Base-by-base conservation (phyloP, 2,797 vertebrate genomes). In the Sus cebifrons region DNA sequence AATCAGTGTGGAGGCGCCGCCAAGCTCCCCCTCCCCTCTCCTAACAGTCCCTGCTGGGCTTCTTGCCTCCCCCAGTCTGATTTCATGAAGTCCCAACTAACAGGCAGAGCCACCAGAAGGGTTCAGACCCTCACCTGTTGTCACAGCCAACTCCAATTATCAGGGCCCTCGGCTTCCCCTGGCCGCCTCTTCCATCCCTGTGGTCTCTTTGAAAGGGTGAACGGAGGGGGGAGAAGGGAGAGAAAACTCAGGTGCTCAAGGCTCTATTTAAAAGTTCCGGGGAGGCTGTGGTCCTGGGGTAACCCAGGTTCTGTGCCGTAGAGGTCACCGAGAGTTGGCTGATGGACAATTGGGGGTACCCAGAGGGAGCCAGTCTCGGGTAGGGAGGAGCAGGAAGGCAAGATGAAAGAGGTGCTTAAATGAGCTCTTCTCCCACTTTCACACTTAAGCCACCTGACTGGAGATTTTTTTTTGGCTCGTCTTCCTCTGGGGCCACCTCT, bases 21-120 rank as follows among this genome's bases (percentile, higher is more conserved):
- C 23, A 60, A 86, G 88, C 95, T 77, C 16, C 88, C 62, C 71
- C 5, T 29, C 14, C 54, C 44, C 86, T 54, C 73, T 36, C 74
- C 94, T 71, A 2, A 3, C 4, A 18, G 58, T 18, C 54, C 67
- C 79, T 17, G 1, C 95, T 62, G 40, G 87, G 16, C 91, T 64
- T 21, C 89, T 73, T 74, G 56, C 91, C 77, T 94, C 23, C 5
- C 96, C 64, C 10, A 0, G 13, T 70, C 75, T 65, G 82, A 77
- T 14, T 70, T 71, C 52, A 15, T 17, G 67, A 81, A 86, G 23
- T 85, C 84, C 49, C 79, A 40, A 44, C 94, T 97, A 97, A 97
- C 52, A 36, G 77, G 65, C 36, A 78, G 81, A 94, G 78, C 86
- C 85, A 13, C 91, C 11, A 2, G 62, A 29, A 54, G 70, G n/a